Evolutionary conservation across 1,140 invertebrate species (phyloP).

Genomic region (Holotrichia oblita): DNA sequence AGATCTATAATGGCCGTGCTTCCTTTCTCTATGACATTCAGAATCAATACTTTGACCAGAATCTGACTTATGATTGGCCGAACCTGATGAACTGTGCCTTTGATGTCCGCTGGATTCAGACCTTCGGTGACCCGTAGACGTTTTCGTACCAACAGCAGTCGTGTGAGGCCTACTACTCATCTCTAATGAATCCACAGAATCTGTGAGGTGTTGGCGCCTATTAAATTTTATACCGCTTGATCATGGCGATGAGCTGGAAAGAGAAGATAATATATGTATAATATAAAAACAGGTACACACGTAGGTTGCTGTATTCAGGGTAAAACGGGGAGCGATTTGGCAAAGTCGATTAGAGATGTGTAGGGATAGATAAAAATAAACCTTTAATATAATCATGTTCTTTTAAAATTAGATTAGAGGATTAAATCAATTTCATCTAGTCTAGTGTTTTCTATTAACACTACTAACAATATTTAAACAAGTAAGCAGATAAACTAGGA

Average conservation of each 20-base stretch:
- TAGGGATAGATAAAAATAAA: slow-evolving; percentile 1
- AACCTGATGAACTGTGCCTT: slow-evolving; percentile 54
- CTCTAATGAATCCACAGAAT: neutral
- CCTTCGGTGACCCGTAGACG: slow-evolving; percentile 54
- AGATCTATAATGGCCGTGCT: slow-evolving; percentile 56
- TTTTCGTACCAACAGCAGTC: slow-evolving; percentile 39
- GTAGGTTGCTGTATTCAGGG: neutral
- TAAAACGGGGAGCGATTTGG: neutral
- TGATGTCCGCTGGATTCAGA: slow-evolving; percentile 55
- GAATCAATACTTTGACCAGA: slow-evolving; percentile 58
- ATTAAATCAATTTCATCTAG: too few species aligned
- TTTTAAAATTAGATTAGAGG: slow-evolving; percentile 4
- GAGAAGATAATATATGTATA: neutral
- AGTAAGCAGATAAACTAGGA: too few species aligned
- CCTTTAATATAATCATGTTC: neutral
- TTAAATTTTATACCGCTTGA: slow-evolving; percentile 31
- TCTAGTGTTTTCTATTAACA: too few species aligned
- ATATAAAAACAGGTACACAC: neutral
- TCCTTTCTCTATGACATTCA: slow-evolving; percentile 50
- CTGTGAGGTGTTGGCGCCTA: slow-evolving; percentile 7
- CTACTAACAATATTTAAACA: too few species aligned
- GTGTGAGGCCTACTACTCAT: slow-evolving; percentile 49
- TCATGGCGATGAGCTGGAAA: slow-evolving; percentile 18
- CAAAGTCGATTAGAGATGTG: neutral
- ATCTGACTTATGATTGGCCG: slow-evolving; percentile 55